Conservation (phyloP, 1,140 invertebrate species). For the Piezodorus guildinii region DNA sequence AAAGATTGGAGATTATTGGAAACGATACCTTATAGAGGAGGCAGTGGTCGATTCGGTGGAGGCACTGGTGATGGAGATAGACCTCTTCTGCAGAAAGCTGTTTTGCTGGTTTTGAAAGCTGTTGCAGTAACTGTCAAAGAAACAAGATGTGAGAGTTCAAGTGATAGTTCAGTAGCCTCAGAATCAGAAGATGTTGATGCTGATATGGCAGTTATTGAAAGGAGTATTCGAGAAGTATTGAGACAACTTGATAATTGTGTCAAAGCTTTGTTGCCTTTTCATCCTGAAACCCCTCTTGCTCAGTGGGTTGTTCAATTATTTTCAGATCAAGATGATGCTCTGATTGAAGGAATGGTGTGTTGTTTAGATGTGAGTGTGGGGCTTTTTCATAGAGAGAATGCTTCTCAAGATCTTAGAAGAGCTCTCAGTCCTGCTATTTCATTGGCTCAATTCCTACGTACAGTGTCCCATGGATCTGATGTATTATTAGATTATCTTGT, state of each 20-base stretch:
- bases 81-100: conserved; percentile 69
- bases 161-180: conserved; percentile 59
- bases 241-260: conserved; percentile 71
- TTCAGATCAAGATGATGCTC: conserved; percentile 78
- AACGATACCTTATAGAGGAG: conserved; percentile 45
- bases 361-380: conserved; percentile 75
- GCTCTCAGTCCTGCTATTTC: conserved; percentile 72
- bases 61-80: conserved; percentile 41
- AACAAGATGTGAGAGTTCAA: conserved; percentile 68
- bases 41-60: conserved; percentile 42
- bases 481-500: conserved; percentile 76
- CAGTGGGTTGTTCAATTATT: conserved; percentile 81
- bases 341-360: conserved; percentile 87
- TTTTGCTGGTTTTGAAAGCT: conserved; percentile 71
- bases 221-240: conserved; percentile 66
- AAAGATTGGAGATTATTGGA: conserved; percentile 71
- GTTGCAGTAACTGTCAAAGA: conserved; percentile 83
- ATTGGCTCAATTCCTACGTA: conserved; percentile 70
- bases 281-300: conserved; percentile 73
- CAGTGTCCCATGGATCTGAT: conserved; percentile 69
- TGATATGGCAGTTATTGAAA: conserved; percentile 76
- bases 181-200: conserved; percentile 74
- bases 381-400: conserved; percentile 61
- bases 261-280: conserved; percentile 66
- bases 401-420: conserved; percentile 59